Evolutionary conservation across 2,888 invertebrate species (phyloP).

Genomic region (Sisyra nigra): DNA sequence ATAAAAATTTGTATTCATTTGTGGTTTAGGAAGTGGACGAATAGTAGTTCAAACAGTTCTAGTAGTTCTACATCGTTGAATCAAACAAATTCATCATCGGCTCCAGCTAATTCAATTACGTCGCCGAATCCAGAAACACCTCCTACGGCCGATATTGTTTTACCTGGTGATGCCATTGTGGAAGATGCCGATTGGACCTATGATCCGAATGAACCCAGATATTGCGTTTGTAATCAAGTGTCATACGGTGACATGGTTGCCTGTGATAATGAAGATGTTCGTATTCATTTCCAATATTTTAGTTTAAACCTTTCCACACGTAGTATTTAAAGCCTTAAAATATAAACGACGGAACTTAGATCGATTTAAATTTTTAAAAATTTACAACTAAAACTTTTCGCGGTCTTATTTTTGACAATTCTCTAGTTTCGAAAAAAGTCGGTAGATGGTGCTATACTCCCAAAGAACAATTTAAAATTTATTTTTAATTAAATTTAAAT

Average conservation of each 20-base stretch:
- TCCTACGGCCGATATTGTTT: slow-evolving; percentile 20
- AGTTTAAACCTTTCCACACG: background rate
- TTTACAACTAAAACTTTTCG: no score
- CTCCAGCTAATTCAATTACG: slow-evolving; percentile 18
- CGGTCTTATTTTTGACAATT: no score
- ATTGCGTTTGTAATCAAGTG: slow-evolving; percentile 94
- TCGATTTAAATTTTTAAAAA: no score
- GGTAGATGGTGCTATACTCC: no score
- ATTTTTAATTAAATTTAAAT: no score
- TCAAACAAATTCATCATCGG: slow-evolving; percentile 22
- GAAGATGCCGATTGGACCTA: slow-evolving; percentile 76
- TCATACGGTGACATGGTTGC: slow-evolving; percentile 99
- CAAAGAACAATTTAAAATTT: no score
- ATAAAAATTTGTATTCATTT: slow-evolving; percentile 7
- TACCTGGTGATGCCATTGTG: slow-evolving; percentile 35
- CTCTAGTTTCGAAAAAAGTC: no score
- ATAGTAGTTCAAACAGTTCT: slow-evolving; percentile 16
- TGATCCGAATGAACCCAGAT: slow-evolving; percentile 91
- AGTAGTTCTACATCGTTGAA: slow-evolving; percentile 25
- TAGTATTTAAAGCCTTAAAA: no score
- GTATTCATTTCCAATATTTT: slow-evolving; percentile 21
- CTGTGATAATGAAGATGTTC: slow-evolving; percentile 92
- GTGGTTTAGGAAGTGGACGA: slow-evolving; percentile 22
- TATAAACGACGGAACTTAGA: no score
- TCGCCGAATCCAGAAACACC: slow-evolving; percentile 25